phyloP scores from a whole-genome alignment of 2,888 invertebrate genomes.

The Catocala fraxini region DNA sequence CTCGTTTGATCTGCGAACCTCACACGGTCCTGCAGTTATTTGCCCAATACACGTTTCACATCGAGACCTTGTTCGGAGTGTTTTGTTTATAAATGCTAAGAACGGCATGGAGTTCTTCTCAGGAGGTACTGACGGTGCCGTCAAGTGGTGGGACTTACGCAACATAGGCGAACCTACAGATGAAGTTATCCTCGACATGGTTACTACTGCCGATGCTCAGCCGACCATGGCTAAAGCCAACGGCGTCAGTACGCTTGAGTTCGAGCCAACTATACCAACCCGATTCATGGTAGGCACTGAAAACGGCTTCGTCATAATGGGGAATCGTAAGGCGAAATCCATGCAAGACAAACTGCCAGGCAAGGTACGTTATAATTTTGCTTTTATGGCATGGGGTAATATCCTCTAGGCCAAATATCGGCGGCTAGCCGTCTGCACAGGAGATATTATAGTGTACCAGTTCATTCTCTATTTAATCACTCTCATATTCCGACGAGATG shows the following conservation, averaged over 20 bases:
- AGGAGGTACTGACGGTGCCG: constrained; percentile 95
- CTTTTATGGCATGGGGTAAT: too few relatives aligned
- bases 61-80: constrained; percentile 94
- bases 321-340: constrained; percentile 91
- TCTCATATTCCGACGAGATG: too few relatives aligned
- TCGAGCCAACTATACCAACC: constrained; percentile 91
- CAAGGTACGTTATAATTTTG: constrained; percentile 69
- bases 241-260: constrained; percentile 90
- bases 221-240: constrained; percentile 86
- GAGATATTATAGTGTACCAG: background rate
- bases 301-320: constrained; percentile 89
- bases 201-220: constrained; percentile 81
- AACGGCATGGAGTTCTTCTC: constrained; percentile 98
- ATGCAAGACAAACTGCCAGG: constrained; percentile 89
- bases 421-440: background rate
- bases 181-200: constrained; percentile 89
- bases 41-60: constrained; percentile 94
- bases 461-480: too few relatives aligned
- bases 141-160: constrained; percentile 93
- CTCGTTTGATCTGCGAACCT: constrained; percentile 93
- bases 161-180: constrained; percentile 89
- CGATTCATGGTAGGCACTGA: constrained; percentile 92
- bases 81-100: constrained; percentile 96
- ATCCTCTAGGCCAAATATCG: too few relatives aligned
- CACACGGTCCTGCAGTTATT: constrained; percentile 89